These are phyloP conservation scores for Siphamia tubifer DNA, from an alignment of 2,113 vertebrate genomes.

Conservation along the genomic window DNA sequence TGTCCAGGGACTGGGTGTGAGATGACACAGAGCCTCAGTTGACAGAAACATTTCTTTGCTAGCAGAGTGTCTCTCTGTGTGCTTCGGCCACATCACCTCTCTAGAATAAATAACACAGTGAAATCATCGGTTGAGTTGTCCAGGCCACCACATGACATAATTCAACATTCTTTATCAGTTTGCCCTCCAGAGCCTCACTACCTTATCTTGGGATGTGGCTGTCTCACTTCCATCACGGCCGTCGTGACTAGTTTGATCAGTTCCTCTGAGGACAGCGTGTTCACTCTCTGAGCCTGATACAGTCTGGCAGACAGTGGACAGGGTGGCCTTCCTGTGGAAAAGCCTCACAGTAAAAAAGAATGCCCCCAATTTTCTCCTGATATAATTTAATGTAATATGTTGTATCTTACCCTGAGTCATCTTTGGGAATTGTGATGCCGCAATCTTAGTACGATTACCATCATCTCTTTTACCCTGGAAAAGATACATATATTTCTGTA, in stretches of 20 bases:
- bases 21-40: slow-evolving; percentile 8
- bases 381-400: neutral
- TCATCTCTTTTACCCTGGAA: slow-evolving; percentile 12
- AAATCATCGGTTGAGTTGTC: neutral
- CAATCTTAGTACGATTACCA: neutral
- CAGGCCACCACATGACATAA: neutral
- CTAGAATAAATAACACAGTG: slow-evolving; percentile 22
- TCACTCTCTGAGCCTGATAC: slow-evolving; percentile 43
- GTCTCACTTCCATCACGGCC: slow-evolving; percentile 36
- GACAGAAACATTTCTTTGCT: slow-evolving; percentile 29
- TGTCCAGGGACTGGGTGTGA: slow-evolving; percentile 24
- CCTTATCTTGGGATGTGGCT: slow-evolving; percentile 33
- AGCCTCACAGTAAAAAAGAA: neutral
- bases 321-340: slow-evolving; percentile 12
- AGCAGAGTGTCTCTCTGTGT: slow-evolving; percentile 15
- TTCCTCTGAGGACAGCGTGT: slow-evolving; percentile 28
- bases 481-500: neutral
- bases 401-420: slow-evolving; percentile 18
- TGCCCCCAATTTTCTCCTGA: neutral
- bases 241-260: slow-evolving; percentile 43
- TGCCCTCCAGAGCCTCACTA: neutral
- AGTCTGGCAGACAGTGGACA: slow-evolving; percentile 60
- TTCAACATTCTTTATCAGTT: neutral
- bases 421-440: neutral
- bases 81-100: slow-evolving; percentile 42